phyloP scores from a whole-genome alignment of 2,888 invertebrate genomes.

The Caenorhabditis imperialis region DNA sequence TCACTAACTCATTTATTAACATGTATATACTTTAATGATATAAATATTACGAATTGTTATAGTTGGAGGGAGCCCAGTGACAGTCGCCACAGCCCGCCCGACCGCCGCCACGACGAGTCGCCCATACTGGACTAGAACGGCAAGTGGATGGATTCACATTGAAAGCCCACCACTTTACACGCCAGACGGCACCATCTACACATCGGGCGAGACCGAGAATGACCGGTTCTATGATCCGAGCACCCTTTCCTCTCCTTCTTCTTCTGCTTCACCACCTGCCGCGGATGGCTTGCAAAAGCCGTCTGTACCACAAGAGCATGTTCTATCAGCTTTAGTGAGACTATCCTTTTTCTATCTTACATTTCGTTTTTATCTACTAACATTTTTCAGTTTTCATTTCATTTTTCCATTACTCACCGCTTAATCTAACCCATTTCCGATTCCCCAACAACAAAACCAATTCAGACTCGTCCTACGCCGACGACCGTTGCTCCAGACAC shows the following conservation, averaged over 20 bases:
- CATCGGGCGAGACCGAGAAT: conserved; percentile 36
- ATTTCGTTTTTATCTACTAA: conserved; percentile 13
- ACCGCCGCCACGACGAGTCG: conserved; percentile 26
- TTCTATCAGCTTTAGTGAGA: conserved; percentile 54
- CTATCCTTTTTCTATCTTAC: conserved; percentile 15
- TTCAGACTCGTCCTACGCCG: conserved; percentile 40
- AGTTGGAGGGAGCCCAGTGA: conserved; percentile 45
- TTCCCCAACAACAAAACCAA: not conserved
- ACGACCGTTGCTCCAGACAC: conserved; percentile 33
- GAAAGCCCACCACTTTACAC: conserved; percentile 45
- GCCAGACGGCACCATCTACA: conserved; percentile 39
- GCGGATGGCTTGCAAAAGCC: conserved; percentile 15
- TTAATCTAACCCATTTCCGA: not conserved
- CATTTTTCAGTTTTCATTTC: not conserved
- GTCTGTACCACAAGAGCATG: conserved; percentile 39
- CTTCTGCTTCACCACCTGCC: conserved; percentile 35
- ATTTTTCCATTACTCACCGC: not conserved
- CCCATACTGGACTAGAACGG: conserved; percentile 56
- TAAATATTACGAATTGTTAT: conserved; percentile 1
- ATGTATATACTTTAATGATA: no score
- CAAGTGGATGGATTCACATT: conserved; percentile 57
- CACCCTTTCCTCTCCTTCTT: conserved; percentile 13
- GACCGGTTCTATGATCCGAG: conserved; percentile 32
- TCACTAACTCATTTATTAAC: no score
- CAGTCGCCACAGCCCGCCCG: conserved; percentile 26